Base-by-base conservation (phyloP, 2,888 invertebrate species). In the Leptinotarsa tumamoca region DNA sequence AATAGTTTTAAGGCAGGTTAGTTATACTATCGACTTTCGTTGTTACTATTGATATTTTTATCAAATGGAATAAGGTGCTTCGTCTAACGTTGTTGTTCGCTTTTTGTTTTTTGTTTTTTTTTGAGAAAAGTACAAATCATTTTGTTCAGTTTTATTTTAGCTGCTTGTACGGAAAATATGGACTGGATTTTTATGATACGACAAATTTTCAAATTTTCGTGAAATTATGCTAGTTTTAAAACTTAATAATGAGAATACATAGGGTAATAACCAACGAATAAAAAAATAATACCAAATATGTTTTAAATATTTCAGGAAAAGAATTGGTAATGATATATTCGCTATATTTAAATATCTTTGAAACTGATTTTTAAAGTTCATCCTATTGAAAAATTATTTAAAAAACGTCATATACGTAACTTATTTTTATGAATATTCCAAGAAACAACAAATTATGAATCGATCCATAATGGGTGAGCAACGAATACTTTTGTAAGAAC, bases 81-180 rank as follows among this genome's bases (percentile, higher is more conserved):
- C 51, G 52, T 67, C 52, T 61, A 67, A 75, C 72, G 73, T 66
- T 63, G 72, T 69, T 76, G 61, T 72, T 76, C 76, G 77, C 43
- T 76, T 78, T 76, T 72, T 73, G 61, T 21, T 76, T 76, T 71
- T 68, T 73, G 2, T 69, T n/a, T 56, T 71, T 70, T 75, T 75
- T 70, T 72, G 75, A 74, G 73, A 78, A 78, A 74, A 80, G 78
- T 78, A 81, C 77, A 80, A 80, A 81, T 74, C 71, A 74, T 69
- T 75, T 72, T 61, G 72, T 77, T 56, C 71, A 43, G 54, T 75
- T 80, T 61, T 17, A 68, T 49, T 67, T 72, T 49, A 68, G 54
- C 63, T 68, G 4, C 52, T 23, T 43, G 7, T 49, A 54, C 15
- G 43, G 49, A 52, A 68, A 75, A 75, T 72, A 75, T 63, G 63